Conservation (phyloP, 2,797 vertebrate species). For the Hypotaenidia okinawae region DNA sequence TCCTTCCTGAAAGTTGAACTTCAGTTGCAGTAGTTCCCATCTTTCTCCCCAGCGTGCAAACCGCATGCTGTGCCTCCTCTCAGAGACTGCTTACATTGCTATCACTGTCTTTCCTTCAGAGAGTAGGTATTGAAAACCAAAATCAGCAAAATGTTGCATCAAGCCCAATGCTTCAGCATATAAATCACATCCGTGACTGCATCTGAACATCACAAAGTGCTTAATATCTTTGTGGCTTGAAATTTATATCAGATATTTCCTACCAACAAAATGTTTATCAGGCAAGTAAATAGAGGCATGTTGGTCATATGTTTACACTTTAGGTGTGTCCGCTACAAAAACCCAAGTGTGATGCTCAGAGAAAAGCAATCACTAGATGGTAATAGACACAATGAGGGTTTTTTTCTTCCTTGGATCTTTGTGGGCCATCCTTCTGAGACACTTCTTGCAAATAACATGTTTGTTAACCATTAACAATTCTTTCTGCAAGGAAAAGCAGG, state of each 20-base stretch:
- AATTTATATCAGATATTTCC: neutral
- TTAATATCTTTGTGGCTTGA: neutral
- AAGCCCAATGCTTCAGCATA: neutral
- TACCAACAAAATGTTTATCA: neutral
- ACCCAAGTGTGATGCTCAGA: neutral
- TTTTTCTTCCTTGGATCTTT: neutral
- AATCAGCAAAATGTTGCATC: neutral
- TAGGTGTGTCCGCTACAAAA: neutral
- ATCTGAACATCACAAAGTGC: neutral
- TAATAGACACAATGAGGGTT: neutral
- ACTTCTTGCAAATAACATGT: neutral
- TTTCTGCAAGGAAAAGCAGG: neutral
- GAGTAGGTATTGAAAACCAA: neutral
- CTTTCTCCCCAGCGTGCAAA: neutral
- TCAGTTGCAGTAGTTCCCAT: neutral
- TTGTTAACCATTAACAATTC: neutral
- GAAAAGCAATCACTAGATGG: rapidly evolving
- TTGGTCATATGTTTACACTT: neutral
- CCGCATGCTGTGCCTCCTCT: neutral
- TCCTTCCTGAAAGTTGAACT: neutral
- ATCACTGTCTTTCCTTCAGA: neutral
- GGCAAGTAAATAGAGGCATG: neutral
- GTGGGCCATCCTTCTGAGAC: neutral
- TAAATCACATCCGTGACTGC: rapidly evolving
- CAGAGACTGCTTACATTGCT: neutral